phyloP scores from a whole-genome alignment of 2,888 invertebrate species.

The Andrena flavipes region DNA sequence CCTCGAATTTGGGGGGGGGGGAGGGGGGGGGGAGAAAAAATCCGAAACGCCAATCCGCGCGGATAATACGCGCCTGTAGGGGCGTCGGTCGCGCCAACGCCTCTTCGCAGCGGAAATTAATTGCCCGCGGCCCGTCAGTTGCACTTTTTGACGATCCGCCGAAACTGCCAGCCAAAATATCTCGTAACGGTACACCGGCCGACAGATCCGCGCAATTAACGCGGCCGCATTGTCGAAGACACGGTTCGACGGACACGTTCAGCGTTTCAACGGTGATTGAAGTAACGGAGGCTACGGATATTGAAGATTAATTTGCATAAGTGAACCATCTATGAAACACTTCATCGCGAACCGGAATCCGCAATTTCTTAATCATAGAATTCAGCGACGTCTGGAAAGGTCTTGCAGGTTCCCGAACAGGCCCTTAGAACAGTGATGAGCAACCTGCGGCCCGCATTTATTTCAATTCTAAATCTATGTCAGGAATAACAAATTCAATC shows the following conservation, averaged over 20 bases:
- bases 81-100: constrained; percentile 6
- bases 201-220: constrained; percentile 58
- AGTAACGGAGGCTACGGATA: background rate
- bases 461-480: no score
- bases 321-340: background rate
- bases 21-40: constrained; percentile 34
- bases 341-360: background rate
- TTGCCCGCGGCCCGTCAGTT: constrained; percentile 59
- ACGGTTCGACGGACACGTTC: background rate
- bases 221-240: constrained; percentile 9
- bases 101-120: constrained; percentile 59
- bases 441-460: no score
- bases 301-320: background rate
- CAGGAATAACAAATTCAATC: no score
- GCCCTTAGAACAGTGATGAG: no score
- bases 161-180: constrained; percentile 58
- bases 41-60: constrained; percentile 16
- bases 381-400: no score
- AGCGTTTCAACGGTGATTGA: background rate
- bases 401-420: no score
- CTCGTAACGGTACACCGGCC: constrained; percentile 47
- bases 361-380: no score
- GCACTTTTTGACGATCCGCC: constrained; percentile 49
- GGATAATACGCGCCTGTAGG: constrained; percentile 18
- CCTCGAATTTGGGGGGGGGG: constrained; percentile 54